Conservation (phyloP, 1,140 invertebrate genomes). For the Caenorhabditis inopinata region DNA sequence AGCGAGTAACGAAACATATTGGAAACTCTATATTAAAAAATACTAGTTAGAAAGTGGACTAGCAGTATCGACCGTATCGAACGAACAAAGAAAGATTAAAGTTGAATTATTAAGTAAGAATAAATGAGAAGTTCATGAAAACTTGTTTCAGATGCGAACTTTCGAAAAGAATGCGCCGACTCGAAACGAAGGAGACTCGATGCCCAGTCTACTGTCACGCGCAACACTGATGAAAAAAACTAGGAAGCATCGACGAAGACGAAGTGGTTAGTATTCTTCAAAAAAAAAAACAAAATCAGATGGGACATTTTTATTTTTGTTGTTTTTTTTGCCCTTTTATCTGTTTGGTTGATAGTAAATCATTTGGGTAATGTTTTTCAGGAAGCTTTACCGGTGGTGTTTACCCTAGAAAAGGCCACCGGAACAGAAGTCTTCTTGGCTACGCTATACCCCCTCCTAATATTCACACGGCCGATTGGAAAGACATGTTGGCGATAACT, state of each 20-base stretch:
- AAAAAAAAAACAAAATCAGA: too few species aligned
- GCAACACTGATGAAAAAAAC: conserved; percentile 18
- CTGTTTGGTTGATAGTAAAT: too few species aligned
- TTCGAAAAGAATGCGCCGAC: background rate
- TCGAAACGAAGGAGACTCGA: background rate
- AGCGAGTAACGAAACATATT: too few species aligned
- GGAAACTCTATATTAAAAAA: too few species aligned
- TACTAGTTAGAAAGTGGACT: too few species aligned
- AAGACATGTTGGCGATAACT: conserved; percentile 40
- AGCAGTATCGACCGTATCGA: too few species aligned
- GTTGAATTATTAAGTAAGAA: too few species aligned
- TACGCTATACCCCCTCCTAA: conserved; percentile 34
- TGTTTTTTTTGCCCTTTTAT: too few species aligned
- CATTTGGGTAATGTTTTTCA: background rate
- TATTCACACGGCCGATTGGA: conserved; percentile 36
- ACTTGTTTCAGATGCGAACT: conserved; percentile 13
- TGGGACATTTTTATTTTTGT: too few species aligned
- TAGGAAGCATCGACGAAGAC: conserved; percentile 11
- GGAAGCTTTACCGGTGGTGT: conserved; percentile 34
- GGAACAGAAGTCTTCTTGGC: conserved; percentile 29
- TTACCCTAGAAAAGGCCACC: conserved; percentile 11
- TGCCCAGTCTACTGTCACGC: conserved; percentile 19
- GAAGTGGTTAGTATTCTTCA: conserved; percentile 25
- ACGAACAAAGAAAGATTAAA: too few species aligned
- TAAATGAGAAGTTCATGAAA: too few species aligned